Evolutionary conservation across 1,140 invertebrate species (phyloP).

Genomic region (Pollicipes pollicipes): DNA sequence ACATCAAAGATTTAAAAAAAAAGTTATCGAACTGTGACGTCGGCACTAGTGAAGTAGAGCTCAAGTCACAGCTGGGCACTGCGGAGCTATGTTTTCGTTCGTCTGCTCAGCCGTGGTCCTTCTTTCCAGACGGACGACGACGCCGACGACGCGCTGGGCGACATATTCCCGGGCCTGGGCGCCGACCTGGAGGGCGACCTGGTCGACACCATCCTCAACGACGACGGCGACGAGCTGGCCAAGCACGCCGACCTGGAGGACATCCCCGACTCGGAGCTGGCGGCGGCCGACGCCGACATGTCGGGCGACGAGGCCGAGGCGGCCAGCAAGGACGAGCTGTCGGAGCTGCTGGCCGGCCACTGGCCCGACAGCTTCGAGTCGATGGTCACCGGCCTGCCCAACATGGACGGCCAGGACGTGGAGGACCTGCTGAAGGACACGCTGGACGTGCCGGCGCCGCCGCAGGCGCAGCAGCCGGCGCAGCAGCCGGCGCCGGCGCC

Average conservation of each 20-base stretch:
- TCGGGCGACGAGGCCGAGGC: slow-evolving; percentile 6
- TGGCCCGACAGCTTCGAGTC: slow-evolving; percentile 1
- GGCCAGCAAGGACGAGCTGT: slow-evolving; percentile 13
- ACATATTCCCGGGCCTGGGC: background rate
- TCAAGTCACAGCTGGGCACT: no score
- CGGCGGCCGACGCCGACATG: background rate
- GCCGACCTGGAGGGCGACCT: slow-evolving; percentile 4
- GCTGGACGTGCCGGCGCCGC: slow-evolving; percentile 16
- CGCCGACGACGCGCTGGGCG: background rate
- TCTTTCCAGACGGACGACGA: background rate
- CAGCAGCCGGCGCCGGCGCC: slow-evolving; percentile 19
- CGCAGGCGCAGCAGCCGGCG: slow-evolving; percentile 15
- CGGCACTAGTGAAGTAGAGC: no score
- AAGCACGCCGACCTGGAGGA: background rate
- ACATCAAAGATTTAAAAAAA: no score
- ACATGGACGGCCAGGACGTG: slow-evolving; percentile 14
- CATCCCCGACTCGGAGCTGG: background rate
- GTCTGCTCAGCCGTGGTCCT: no score
- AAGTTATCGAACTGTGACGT: no score
- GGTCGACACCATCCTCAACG: slow-evolving; percentile 3
- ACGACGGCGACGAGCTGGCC: background rate
- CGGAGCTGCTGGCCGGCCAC: slow-evolving; percentile 2
- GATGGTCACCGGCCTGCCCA: slow-evolving; percentile 8
- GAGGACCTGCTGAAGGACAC: slow-evolving; percentile 14
- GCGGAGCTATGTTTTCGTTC: no score